Percentiles rank a stretch among this genome's conserved stretches.
Evolutionary conservation across 2,797 vertebrate species (phyloP).

Genomic region (Lemur catta): DNA sequence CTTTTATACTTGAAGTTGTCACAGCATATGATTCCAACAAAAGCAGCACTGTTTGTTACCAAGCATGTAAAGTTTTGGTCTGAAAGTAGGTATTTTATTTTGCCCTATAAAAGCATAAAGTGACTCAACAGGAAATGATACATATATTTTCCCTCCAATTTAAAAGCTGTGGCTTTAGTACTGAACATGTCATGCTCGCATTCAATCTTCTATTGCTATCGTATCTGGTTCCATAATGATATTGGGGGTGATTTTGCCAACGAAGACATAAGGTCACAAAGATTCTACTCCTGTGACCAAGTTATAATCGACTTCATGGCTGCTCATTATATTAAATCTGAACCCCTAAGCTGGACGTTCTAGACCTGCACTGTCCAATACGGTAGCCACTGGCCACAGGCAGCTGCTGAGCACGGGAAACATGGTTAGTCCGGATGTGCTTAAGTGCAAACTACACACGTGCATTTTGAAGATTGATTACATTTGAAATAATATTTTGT

Average conservation of each 20-base stretch:
- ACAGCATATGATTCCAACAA: neutral
- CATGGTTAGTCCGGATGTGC: accelerated
- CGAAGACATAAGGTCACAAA: neutral
- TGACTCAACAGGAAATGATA: neutral
- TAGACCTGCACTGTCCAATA: accelerated
- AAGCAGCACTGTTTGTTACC: neutral
- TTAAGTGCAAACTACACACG: accelerated
- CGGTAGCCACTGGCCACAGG: accelerated
- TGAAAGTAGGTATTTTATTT: neutral
- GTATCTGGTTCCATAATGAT: neutral
- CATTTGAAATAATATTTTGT: neutral
- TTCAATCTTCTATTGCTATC: neutral
- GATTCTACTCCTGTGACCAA: neutral
- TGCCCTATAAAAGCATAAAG: neutral
- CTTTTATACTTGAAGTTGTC: neutral
- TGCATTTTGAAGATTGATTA: neutral
- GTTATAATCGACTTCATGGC: accelerated
- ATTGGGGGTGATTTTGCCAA: too few species aligned
- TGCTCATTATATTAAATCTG: neutral
- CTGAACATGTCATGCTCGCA: accelerated
- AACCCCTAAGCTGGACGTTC: neutral
- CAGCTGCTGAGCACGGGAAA: accelerated
- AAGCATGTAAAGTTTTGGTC: neutral
- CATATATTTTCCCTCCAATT: neutral
- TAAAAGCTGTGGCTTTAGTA: neutral